A percentile compares a stretch with the other conserved stretches of the same genome.
phyloP scores from a whole-genome alignment of 2,797 vertebrate species.

The Cryptoprocta ferox region DNA sequence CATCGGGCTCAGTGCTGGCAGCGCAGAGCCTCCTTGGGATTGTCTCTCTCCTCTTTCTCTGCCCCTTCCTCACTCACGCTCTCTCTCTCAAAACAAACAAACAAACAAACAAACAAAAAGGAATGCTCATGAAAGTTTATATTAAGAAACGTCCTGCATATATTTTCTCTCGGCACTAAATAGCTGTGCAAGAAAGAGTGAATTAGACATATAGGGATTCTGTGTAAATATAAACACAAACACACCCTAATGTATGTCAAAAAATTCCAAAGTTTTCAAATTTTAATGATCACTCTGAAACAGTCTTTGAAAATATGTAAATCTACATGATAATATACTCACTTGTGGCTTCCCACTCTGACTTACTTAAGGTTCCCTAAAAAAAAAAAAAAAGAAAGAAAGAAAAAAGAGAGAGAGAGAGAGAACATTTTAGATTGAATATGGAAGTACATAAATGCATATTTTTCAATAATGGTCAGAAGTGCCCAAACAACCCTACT shows the following conservation, averaged over 20 bases:
- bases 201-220: not conserved
- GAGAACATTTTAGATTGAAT: slow-evolving; percentile 44
- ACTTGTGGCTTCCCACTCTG: slow-evolving; percentile 98
- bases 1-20: too few species aligned
- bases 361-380: slow-evolving; percentile 96
- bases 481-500: not conserved
- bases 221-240: not conserved
- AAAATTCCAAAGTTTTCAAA: slow-evolving; percentile 22
- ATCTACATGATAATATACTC: slow-evolving; percentile 84
- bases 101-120: too few species aligned
- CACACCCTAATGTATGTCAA: not conserved
- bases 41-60: too few species aligned
- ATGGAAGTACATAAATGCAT: not conserved
- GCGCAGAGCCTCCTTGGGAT: too few species aligned
- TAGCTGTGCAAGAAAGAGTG: not conserved
- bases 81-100: too few species aligned
- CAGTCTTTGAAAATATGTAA: not conserved
- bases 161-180: not conserved
- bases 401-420: not conserved
- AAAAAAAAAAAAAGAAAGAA: slow-evolving; percentile 46
- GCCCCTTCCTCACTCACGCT: too few species aligned
- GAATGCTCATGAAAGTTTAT: not conserved
- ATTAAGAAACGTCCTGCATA: not conserved
- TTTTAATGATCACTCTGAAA: slow-evolving; percentile 50
- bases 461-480: not conserved